These are phyloP conservation scores for Parascotia fuliginaria DNA, from an alignment of 2,888 invertebrate genomes.

Conservation along the genomic window DNA sequence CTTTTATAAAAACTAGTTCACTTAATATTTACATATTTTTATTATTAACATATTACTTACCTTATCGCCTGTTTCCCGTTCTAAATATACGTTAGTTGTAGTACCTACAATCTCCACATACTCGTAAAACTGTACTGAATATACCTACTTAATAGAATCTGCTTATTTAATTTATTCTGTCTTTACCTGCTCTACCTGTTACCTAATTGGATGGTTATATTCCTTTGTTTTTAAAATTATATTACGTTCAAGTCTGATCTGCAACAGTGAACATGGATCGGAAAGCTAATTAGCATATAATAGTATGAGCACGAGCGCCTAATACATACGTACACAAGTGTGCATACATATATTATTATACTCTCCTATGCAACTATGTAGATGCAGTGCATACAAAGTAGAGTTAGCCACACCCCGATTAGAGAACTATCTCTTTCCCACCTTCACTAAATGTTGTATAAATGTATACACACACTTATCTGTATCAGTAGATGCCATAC, in stretches of 20 bases:
- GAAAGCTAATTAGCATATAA: slow-evolving; percentile 74
- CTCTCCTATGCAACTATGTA: slow-evolving; percentile 69
- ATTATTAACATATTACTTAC: slow-evolving; percentile 17
- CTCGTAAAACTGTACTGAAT: not conserved
- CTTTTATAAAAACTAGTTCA: slow-evolving; percentile 6
- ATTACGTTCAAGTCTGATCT: slow-evolving; percentile 50
- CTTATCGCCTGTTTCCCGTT: slow-evolving; percentile 22
- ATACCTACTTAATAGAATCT: not conserved
- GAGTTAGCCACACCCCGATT: slow-evolving; percentile 79
- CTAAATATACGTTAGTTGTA: slow-evolving; percentile 2
- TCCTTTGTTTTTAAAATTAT: slow-evolving; percentile 42
- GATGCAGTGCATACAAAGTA: slow-evolving; percentile 72
- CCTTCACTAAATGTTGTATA: slow-evolving; percentile 44
- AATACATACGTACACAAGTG: slow-evolving; percentile 38
- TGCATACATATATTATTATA: slow-evolving; percentile 38
- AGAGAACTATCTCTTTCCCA: slow-evolving; percentile 63
- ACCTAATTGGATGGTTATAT: slow-evolving; percentile 27
- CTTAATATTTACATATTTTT: slow-evolving; percentile 3
- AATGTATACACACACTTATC: no score
- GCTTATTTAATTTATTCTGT: not conserved
- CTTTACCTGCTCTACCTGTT: slow-evolving; percentile 11
- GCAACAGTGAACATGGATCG: slow-evolving; percentile 55
- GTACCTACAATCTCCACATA: not conserved
- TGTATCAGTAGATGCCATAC: slow-evolving; percentile 45
- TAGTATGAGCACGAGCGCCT: slow-evolving; percentile 61